Evolutionary conservation across 2,888 invertebrate species (phyloP).

Genomic region (Ligdia adustata): DNA sequence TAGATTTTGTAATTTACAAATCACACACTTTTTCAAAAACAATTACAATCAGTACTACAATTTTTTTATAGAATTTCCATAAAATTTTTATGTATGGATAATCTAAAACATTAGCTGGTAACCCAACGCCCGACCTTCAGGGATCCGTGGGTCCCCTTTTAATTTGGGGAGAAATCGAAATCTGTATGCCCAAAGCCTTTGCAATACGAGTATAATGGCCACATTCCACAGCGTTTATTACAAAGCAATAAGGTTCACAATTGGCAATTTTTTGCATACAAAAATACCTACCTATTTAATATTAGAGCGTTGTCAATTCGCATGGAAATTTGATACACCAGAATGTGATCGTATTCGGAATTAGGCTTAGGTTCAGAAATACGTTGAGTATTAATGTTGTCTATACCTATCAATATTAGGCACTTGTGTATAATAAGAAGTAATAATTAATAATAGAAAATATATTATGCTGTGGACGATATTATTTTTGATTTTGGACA

Average conservation of each 20-base stretch:
- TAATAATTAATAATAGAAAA: too few species aligned
- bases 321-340: slow-evolving; percentile 17
- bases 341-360: slow-evolving; percentile 8
- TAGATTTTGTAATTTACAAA: too few species aligned
- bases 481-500: neutral
- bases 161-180: slow-evolving; percentile 62
- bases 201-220: slow-evolving; percentile 34
- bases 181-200: slow-evolving; percentile 39
- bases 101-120: slow-evolving; percentile 17
- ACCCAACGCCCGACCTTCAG: slow-evolving; percentile 45
- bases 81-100: neutral
- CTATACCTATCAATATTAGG: too few species aligned
- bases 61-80: too few species aligned
- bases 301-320: slow-evolving; percentile 20
- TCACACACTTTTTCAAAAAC: too few species aligned
- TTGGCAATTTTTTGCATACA: slow-evolving; percentile 12
- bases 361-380: slow-evolving; percentile 10
- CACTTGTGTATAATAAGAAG: too few species aligned
- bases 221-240: slow-evolving; percentile 31
- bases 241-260: slow-evolving; percentile 32
- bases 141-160: slow-evolving; percentile 58
- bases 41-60: too few species aligned
- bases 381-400: too few species aligned
- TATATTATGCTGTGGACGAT: neutral
- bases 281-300: slow-evolving; percentile 24